A percentile compares a stretch with the other conserved stretches of the same genome.
These are phyloP conservation scores for Nemopilema nomurai DNA, from an alignment of 30 jellyfish, hydroid and myxozoan species.

Conservation along the genomic window DNA sequence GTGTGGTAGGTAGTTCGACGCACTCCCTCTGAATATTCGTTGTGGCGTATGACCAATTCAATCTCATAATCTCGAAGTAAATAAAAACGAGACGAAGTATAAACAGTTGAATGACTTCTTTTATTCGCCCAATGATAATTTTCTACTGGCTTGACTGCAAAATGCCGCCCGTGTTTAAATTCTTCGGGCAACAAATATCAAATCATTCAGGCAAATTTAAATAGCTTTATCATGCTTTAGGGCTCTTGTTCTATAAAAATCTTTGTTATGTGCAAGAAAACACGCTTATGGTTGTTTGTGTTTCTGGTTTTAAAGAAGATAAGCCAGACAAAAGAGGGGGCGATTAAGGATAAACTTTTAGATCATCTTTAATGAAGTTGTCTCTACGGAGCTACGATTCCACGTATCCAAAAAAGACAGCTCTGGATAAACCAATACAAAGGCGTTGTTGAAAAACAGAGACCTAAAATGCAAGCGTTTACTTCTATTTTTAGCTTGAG, in stretches of 20 bases:
- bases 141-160: background rate
- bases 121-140: background rate
- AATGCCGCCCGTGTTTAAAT: conserved; percentile 1
- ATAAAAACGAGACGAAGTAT: background rate
- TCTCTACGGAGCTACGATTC: conserved; percentile 23
- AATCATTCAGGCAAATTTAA: conserved; percentile 2
- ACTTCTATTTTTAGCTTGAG: background rate
- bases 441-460: background rate
- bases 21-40: background rate
- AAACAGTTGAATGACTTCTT: background rate
- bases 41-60: background rate
- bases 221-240: conserved; percentile 9
- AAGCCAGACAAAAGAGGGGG: conserved; percentile 13
- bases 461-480: background rate
- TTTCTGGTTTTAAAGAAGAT: conserved; percentile 37
- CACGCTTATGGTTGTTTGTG: conserved; percentile 27
- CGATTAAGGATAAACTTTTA: conserved; percentile 21
- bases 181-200: conserved; percentile 25
- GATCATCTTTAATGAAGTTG: conserved; percentile 35
- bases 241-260: conserved; percentile 26
- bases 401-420: conserved; percentile 11
- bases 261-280: conserved; percentile 14
- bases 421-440: background rate
- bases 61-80: background rate
- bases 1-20: background rate